Base-by-base conservation (phyloP, 2,113 vertebrate genomes). In the Empidonax traillii region DNA sequence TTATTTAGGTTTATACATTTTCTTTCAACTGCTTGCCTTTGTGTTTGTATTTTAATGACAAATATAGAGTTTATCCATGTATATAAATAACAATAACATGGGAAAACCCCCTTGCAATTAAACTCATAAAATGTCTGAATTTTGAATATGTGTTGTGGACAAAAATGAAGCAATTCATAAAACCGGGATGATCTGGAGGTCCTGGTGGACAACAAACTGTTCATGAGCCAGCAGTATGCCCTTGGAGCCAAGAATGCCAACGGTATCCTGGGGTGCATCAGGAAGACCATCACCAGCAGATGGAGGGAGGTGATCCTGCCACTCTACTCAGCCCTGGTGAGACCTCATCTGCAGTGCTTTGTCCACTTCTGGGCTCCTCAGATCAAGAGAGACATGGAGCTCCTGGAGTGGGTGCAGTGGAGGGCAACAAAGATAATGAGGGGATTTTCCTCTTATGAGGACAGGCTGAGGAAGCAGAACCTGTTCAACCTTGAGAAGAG, bases 381-480 rank as follows among this genome's bases (percentile, higher is more conserved):
- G 17, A 5, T 10, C 25, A 49, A 35, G 13, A 62, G 37, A 62
- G 37, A 62, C 25, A 39, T 62, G 37, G 35, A 56, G 9, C 9
- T 49, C 23, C 30, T 55, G 7, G 13, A 71, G 5, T 12, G 27
- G 15, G 20, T 72, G 35, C 43, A 56, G 17, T 18, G 25, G 9
- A 73, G 31, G 8, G 22, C 12, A 73, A 4, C 2, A 46, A 53
- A 8, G 9, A 33, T 33, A 25, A 22, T 43, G 35, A 35, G 4
- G 7, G 30, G 11, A 16, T 28, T n/a, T 44, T 44, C 43, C 20
- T 71, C 20, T 53, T 28, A n/a, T 15, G 20, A 58, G 15, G 41
- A 31, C 9, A 79, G 31, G 2, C 13, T 8, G 4, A 0, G 2
- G 56, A 3, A 27, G 14, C 58, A 31, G 51, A 8, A 4, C 14